Base-by-base conservation (phyloP, 2,113 vertebrate genomes). In the Sakesphorus luctuosus region DNA sequence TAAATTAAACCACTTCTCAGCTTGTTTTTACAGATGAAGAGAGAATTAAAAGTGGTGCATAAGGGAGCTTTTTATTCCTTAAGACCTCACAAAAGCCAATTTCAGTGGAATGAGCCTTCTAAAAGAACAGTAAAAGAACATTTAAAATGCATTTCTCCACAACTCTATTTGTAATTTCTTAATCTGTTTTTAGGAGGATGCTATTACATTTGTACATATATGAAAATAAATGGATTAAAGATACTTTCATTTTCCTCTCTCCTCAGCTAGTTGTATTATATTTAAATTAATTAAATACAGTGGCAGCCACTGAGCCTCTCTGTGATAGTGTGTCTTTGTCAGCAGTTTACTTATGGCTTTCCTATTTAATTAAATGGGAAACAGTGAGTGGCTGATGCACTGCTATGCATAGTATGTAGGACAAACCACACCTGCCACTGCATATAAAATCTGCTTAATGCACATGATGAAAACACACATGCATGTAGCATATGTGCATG, bases 1-100 rank as follows among this genome's bases (percentile, higher is more conserved):
- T 94, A 94, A 97, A 97, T 97, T 97, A 97, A 97, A 74, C 52
- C 80, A 71, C n/a, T 93, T 86, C 61, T 93, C 12, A 2, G 49
- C 84, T 97, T 97, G 77, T 94, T 97, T 97, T 96, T 77, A 93
- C 86, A 94, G 74, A 94, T 87, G 94, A 97, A 93, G 59, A 55
- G 77, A 94, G 91, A 94, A 89, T 94, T 97, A 91, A 78, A 95
- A 97, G 78, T 63, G 38, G 84, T 90, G 23, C 94, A 90, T 84
- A 58, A 90, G 96, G 74, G 89, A 97, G n/a, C 26, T 79, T 58
- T 95, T 91, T 78, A 77, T 87, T 95, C 18, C 69, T 94, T 86
- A 94, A 97, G 96, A 98, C 44, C 12, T 69, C 87, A 63, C 35
- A 73, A 89, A 91, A 96, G 31, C 21, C 74, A 97, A 47, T 97